A percentile compares a stretch with the other conserved stretches of the same genome.
Conservation (phyloP, 2,113 vertebrate species). For the Cryptomyrus ogoouensis region DNA sequence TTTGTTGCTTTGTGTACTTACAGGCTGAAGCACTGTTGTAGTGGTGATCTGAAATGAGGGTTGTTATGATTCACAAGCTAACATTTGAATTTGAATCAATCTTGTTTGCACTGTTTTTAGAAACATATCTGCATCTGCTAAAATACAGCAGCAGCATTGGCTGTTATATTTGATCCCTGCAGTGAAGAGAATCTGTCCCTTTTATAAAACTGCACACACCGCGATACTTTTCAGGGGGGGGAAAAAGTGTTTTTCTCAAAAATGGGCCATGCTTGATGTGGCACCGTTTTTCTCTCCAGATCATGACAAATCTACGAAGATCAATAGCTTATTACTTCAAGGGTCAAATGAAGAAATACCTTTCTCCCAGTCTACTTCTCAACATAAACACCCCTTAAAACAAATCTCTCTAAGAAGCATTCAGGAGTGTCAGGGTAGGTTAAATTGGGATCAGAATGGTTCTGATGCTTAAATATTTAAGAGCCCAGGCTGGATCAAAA, state of each 20-base stretch:
- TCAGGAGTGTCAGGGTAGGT: neutral
- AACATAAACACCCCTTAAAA: neutral
- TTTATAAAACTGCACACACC: conserved; percentile 18
- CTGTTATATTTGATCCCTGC: neutral
- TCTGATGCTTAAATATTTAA: neutral
- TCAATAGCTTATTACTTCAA: conserved; percentile 7
- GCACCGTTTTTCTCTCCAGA: conserved; percentile 10
- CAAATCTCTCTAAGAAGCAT: neutral
- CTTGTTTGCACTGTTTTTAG: neutral
- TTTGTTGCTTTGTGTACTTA: neutral
- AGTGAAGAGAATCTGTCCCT: neutral
- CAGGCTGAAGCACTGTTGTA: neutral
- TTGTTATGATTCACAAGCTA: neutral
- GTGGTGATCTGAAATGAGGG: neutral
- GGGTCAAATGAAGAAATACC: conserved; percentile 10
- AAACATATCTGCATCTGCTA: neutral
- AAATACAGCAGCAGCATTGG: neutral
- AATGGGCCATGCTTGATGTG: conserved; percentile 35
- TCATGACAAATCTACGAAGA: neutral
- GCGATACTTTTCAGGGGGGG: conserved; percentile 31
- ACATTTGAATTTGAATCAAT: neutral
- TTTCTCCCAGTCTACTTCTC: neutral
- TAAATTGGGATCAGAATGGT: neutral
- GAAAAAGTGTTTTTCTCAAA: conserved; percentile 34
- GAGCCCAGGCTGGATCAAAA: neutral